Evolutionary conservation across 2,888 invertebrate species (phyloP).

Genomic region (Apocheima hispidaria): DNA sequence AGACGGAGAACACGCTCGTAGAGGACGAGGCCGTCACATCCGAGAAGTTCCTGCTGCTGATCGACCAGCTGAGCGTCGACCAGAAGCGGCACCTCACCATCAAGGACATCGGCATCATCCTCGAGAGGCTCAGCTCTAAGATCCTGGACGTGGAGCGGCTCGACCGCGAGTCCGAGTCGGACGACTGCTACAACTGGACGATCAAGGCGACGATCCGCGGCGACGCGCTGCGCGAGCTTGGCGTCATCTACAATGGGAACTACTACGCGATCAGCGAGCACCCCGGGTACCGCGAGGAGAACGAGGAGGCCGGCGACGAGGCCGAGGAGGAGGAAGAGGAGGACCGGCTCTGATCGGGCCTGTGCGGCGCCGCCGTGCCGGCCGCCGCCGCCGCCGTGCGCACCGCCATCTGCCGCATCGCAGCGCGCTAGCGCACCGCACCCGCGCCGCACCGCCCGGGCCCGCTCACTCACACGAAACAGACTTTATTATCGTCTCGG

Average conservation of each 20-base stretch:
- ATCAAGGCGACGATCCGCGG: conserved; percentile 98
- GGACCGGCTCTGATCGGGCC: conserved; percentile 87
- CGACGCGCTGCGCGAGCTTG: conserved; percentile 95
- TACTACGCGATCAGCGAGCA: conserved; percentile 98
- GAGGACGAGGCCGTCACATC: conserved; percentile 96
- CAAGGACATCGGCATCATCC: conserved; percentile 97
- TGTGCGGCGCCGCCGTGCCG: conserved; percentile 83
- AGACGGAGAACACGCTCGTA: conserved; percentile 96
- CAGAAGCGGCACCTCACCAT: conserved; percentile 96
- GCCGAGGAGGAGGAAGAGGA: conserved; percentile 94
- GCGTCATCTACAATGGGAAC: conserved; percentile 97
- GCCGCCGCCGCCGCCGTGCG: conserved; percentile 74
- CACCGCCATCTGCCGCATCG: conserved; percentile 45
- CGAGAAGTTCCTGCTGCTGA: conserved; percentile 96
- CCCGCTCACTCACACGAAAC: conserved; percentile 55
- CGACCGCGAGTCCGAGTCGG: conserved; percentile 96
- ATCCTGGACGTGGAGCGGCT: conserved; percentile 97
- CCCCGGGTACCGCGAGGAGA: conserved; percentile 96
- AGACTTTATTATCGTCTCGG: conserved; percentile 71
- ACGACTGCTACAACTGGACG: conserved; percentile 98
- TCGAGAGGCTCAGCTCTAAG: conserved; percentile 96
- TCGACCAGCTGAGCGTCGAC: conserved; percentile 96
- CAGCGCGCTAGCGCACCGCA: conserved; percentile 30
- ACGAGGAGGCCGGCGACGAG: conserved; percentile 94
- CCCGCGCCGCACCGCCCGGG: conserved; percentile 29